Percentiles rank a stretch among this genome's conserved stretches.
phyloP scores from a whole-genome alignment of 2,113 vertebrate genomes.

The Upupa epops region DNA sequence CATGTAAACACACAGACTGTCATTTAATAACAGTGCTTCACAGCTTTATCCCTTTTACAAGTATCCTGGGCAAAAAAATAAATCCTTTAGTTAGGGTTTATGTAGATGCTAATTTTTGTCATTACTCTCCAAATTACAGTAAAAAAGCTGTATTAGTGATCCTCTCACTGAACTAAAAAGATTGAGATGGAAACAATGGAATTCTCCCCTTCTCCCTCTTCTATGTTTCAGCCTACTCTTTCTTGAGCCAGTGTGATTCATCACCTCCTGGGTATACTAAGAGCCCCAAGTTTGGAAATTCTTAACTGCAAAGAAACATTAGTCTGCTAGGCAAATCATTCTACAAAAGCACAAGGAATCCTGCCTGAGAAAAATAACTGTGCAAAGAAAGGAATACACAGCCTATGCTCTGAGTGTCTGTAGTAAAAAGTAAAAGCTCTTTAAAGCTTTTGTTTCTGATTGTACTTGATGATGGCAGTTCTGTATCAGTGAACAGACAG shows the following conservation, averaged over 20 bases:
- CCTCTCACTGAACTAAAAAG: not conserved
- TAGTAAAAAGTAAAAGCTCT: conserved; percentile 40
- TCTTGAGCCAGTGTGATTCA: conserved; percentile 48
- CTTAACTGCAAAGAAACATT: conserved; percentile 22
- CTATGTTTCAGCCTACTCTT: not conserved
- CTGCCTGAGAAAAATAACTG: conserved; percentile 5
- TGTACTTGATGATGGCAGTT: conserved; percentile 73
- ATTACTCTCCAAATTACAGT: not conserved
- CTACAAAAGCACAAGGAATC: not conserved
- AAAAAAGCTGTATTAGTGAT: not conserved
- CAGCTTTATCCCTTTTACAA: not conserved
- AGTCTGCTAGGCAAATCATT: conserved; percentile 28
- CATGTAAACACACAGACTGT: not conserved
- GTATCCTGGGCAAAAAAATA: not conserved
- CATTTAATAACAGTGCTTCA: not conserved
- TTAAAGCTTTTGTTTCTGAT: conserved; percentile 68
- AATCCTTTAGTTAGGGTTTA: not conserved
- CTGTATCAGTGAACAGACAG: conserved; percentile 78
- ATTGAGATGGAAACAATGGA: not conserved
- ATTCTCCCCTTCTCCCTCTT: not conserved
- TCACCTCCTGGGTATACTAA: conserved; percentile 29
- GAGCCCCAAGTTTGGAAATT: conserved; percentile 64
- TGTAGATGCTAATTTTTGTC: not conserved
- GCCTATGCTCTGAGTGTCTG: not conserved
- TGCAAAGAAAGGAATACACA: not conserved